Base-by-base conservation (phyloP, 2,888 invertebrate species). In the Belgica antarctica region DNA sequence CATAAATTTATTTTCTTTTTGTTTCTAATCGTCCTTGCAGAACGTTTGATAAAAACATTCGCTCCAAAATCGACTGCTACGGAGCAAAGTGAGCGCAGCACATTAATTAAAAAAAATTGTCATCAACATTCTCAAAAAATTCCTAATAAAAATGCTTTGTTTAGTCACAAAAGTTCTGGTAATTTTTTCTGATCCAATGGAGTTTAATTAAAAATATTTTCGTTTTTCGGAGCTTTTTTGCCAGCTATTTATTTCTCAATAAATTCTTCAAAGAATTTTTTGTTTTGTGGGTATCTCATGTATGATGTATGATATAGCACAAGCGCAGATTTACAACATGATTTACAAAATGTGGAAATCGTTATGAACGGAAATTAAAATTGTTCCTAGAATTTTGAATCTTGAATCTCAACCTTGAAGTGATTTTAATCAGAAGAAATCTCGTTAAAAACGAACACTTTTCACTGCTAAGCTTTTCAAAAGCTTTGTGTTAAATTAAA, bases 1-100 rank as follows among this genome's bases (percentile, higher is more conserved):
- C 12, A 15, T 25, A 46, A 36, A 63, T 57, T 15, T 46, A 68
- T 72, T 15, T 71, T 47, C 5, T 46, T 10, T 41, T 15, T 71
- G 57, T 70, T 69, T 73, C 69, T 7, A 7, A 31, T 71, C 28
- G 41, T 19, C 25, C 65, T 71, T 74, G 72, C 81, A 88, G 88
- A 73, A 84, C 85, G 76, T 88, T 88, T 74, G 86, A 87, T 77
- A 84, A 84, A 73, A 85, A 84, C 75, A 86, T 88, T 1, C 87
- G 87, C 75, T 86, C 82, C 59, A 59, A 59, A 59, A 2, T 59
- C 22, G 52, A 59, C 8, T 59, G 25, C 25, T 59, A 2, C 10
- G 27, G 59, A 7, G 27, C 17, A 8, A 52, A 52, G 22, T 52
- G 22, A 52, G n/a, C 22, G 17, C 52, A 19, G 8, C 46, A 46